phyloP scores from a whole-genome alignment of 2,888 invertebrate genomes.

The Lasius platythorax region DNA sequence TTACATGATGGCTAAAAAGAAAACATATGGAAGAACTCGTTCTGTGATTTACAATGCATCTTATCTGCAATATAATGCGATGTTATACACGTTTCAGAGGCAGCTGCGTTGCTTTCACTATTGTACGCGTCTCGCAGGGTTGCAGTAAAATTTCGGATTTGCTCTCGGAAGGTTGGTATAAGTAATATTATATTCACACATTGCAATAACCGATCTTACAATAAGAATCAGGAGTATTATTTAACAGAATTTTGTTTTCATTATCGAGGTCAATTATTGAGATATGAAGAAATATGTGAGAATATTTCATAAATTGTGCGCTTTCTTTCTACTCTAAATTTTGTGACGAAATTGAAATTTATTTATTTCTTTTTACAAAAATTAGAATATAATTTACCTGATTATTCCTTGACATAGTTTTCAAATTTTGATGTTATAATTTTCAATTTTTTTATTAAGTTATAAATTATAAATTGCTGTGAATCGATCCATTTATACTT shows the following conservation, averaged over 20 bases:
- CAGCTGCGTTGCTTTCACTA: slow-evolving; percentile 93
- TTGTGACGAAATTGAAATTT: neutral
- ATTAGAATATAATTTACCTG: neutral
- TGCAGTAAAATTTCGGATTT: slow-evolving; percentile 85
- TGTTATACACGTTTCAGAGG: slow-evolving; percentile 60
- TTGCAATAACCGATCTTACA: neutral
- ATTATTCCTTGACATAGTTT: neutral
- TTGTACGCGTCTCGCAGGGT: slow-evolving; percentile 93
- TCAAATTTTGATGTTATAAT: neutral
- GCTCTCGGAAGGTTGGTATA: slow-evolving; percentile 90
- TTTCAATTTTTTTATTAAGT: neutral
- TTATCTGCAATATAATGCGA: slow-evolving; percentile 40
- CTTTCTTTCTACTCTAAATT: neutral
- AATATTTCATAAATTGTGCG: neutral
- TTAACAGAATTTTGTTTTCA: neutral
- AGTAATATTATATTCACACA: neutral
- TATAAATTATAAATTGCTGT: neutral
- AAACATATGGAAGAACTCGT: neutral
- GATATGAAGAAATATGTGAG: neutral
- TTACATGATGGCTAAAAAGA: slow-evolving; percentile 10
- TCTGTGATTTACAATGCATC: neutral
- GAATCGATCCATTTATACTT: neutral
- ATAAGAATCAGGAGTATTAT: neutral
- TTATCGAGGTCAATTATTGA: neutral
- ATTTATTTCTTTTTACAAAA: neutral